phyloP scores from a whole-genome alignment of 2,113 vertebrate species.

The Chaetodon auriga region DNA sequence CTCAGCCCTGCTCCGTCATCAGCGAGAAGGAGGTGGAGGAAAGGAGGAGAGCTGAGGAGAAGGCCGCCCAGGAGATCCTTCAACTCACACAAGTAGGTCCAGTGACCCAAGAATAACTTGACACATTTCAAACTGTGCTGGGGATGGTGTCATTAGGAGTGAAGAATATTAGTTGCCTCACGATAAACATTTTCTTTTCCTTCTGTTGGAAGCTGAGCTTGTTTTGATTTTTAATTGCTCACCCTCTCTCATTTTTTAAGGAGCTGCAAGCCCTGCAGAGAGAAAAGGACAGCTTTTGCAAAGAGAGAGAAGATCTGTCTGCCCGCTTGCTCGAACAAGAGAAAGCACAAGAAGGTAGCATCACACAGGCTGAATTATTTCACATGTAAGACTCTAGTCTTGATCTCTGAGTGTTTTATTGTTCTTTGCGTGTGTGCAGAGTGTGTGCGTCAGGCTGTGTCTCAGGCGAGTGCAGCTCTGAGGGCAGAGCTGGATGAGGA shows the following conservation, averaged over 20 bases:
- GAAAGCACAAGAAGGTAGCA: slow-evolving; percentile 73
- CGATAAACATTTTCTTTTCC: not conserved
- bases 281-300: slow-evolving; percentile 70
- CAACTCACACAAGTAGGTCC: slow-evolving; percentile 76
- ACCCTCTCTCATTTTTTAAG: slow-evolving; percentile 47
- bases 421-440: slow-evolving; percentile 57
- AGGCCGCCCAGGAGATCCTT: slow-evolving; percentile 70
- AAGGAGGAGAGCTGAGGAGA: slow-evolving; percentile 66
- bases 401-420: not conserved
- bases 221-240: not conserved
- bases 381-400: no score
- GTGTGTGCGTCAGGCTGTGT: slow-evolving; percentile 53
- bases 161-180: not conserved
- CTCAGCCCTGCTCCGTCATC: slow-evolving; percentile 34
- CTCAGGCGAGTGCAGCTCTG: slow-evolving; percentile 58
- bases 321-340: slow-evolving; percentile 70
- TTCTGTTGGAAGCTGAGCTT: not conserved
- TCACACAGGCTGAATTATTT: not conserved
- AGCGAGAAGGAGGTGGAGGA: slow-evolving; percentile 74
- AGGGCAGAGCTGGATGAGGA: slow-evolving; percentile 85
- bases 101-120: not conserved
- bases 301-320: slow-evolving; percentile 74
- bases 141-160: not conserved
- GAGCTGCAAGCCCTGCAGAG: slow-evolving; percentile 73
- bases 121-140: slow-evolving; percentile 1